Evolutionary conservation across 2,113 vertebrate genomes (phyloP), one percentile per base, ranked within the genome.

Genomic region (Carassius auratus): DNA sequence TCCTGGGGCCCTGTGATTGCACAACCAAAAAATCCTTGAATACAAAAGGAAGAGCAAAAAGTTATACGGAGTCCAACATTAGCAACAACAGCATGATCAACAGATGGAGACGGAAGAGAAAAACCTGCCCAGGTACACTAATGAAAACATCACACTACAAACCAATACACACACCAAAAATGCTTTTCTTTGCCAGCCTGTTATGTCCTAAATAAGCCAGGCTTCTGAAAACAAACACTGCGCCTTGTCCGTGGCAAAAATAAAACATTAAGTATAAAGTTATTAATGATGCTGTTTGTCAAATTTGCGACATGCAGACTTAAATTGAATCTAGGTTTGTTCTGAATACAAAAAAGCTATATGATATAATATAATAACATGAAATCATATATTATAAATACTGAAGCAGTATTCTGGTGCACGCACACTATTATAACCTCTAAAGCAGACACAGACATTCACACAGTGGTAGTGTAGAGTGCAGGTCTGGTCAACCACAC

Each of bases 401-500:
- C 5, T 62, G 62, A 66, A 30, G 62, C 62, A 30, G 64, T 15
- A 68, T 68, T 68, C 64, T 17, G 68, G 33, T 13, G 9, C 19
- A 73, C n/a, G 38, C 38, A 73, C 9, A 4, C 19, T 73, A 15
- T 19, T 33, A 68, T 69, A 36, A 19, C 66, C 66, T 73, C 69
- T 10, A 73, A 38, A 42, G 38, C 38, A 73, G 69, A 42, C 69
- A 8, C 8, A 77, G 30, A 77, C 74, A 55, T 15, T 8, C 73
- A 52, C 23, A 76, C 48, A 76, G 14, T 30, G 38, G 6, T 12
- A 52, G 48, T 9, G 68, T 57, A 84, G 21, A 86, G 9, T 12
- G 33, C 26, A 71, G 17, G 45, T 66, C 76, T 78, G 55, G 76
- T 85, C 61, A 78, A 84, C 74, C 12, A 36, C 55, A 76, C 74